A percentile compares a stretch with the other conserved stretches of the same genome.
These are phyloP conservation scores for Acronicta leporina DNA, from an alignment of 2,888 invertebrate species.

Conservation along the genomic window DNA sequence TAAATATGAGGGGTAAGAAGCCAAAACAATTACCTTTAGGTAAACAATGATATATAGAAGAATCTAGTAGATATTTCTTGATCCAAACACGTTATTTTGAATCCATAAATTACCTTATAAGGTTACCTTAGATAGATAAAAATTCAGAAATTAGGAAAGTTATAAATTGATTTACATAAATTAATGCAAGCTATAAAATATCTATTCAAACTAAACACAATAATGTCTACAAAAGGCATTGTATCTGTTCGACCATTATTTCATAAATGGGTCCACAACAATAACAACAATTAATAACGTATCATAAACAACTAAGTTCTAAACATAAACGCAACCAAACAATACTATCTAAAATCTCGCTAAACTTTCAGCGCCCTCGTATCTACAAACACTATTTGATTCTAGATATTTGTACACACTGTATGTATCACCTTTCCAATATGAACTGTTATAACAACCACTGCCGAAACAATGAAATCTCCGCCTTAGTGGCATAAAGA, in stretches of 20 bases:
- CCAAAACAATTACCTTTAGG: no score
- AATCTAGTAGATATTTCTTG: no score
- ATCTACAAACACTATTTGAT: slow-evolving; percentile 66
- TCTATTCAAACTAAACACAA: no score
- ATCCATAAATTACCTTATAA: no score
- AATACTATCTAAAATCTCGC: slow-evolving; percentile 62
- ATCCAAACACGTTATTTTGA: no score
- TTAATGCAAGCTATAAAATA: no score
- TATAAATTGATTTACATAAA: neutral
- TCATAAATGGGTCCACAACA: slow-evolving; percentile 14
- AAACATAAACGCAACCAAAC: slow-evolving; percentile 40
- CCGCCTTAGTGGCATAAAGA: slow-evolving; percentile 25
- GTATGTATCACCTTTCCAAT: slow-evolving; percentile 42
- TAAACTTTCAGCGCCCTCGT: slow-evolving; percentile 63
- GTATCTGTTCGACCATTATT: slow-evolving; percentile 18
- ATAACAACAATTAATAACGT: slow-evolving; percentile 25
- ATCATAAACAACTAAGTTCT: slow-evolving; percentile 22
- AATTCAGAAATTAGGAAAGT: neutral
- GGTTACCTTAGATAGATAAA: no score
- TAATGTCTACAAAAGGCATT: no score
- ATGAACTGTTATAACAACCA: slow-evolving; percentile 23
- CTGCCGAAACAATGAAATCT: slow-evolving; percentile 21
- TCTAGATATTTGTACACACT: slow-evolving; percentile 59
- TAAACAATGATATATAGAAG: no score
- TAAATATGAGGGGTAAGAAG: no score